phyloP scores from a whole-genome alignment of 1,140 invertebrate species.

The Listronotus bonariensis region DNA sequence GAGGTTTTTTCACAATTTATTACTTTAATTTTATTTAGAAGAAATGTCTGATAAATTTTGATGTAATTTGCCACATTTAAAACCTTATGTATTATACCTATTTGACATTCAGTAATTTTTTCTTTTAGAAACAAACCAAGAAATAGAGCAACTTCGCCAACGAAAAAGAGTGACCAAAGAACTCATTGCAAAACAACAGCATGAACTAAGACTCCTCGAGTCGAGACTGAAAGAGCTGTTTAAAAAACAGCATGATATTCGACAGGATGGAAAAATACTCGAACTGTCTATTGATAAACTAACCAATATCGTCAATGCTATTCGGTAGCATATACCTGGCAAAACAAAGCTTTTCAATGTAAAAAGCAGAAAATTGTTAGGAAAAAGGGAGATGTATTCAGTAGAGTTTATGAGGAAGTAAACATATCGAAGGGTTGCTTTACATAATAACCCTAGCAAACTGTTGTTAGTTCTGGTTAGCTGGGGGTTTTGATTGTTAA shows the following conservation, averaged over 20 bases:
- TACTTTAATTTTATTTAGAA: too few relatives aligned
- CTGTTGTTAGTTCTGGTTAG: too few relatives aligned
- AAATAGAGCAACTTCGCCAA: constrained; percentile 39
- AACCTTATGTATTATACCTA: too few relatives aligned
- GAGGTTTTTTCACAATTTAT: too few relatives aligned
- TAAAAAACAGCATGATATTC: not conserved
- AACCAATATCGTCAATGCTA: constrained; percentile 44
- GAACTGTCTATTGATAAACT: constrained; percentile 45
- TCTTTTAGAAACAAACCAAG: constrained; percentile 36
- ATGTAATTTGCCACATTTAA: too few relatives aligned
- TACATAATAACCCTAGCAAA: too few relatives aligned
- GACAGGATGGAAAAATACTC: constrained; percentile 36
- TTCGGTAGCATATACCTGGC: constrained; percentile 44
- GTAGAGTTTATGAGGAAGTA: not conserved
- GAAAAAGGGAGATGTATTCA: not conserved
- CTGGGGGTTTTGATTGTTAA: too few relatives aligned
- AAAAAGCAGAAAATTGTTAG: not conserved
- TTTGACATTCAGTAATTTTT: not conserved
- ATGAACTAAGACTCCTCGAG: constrained; percentile 39
- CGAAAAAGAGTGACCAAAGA: constrained; percentile 39
- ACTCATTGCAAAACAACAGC: constrained; percentile 40
- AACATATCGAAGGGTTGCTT: too few relatives aligned
- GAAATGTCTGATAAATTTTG: too few relatives aligned
- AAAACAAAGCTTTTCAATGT: not conserved
- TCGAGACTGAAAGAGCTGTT: constrained; percentile 39